Percentiles rank a stretch among this genome's conserved stretches.
Conservation (phyloP, 2,888 invertebrate species). For the Orthonevra nobilis region DNA sequence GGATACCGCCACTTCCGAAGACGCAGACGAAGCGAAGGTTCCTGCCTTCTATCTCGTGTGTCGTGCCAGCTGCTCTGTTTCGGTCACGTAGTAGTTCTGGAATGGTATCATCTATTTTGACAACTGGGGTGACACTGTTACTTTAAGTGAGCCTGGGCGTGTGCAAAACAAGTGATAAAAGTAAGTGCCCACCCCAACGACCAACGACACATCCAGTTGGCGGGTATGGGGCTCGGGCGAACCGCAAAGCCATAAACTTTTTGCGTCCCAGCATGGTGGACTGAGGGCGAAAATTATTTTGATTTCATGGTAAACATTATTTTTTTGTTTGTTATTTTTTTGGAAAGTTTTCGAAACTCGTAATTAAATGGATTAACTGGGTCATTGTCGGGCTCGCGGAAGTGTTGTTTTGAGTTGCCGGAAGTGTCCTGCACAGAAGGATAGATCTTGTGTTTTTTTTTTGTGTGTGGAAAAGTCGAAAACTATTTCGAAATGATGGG, state of each 20-base stretch:
- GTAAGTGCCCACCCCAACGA: constrained; percentile 2
- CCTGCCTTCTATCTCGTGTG: constrained; percentile 28
- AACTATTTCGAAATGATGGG: too few species aligned
- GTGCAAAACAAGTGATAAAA: constrained; percentile 59
- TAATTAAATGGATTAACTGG: constrained; percentile 35
- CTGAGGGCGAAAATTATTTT: constrained; percentile 55
- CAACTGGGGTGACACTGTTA: constrained; percentile 44
- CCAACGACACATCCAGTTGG: background rate
- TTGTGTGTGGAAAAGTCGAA: too few species aligned
- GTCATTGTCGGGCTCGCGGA: constrained; percentile 33
- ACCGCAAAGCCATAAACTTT: constrained; percentile 58
- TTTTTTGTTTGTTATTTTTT: constrained; percentile 15
- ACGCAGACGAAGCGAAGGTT: constrained; percentile 3
- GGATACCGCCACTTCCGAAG: constrained; percentile 41
- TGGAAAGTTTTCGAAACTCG: constrained; percentile 19
- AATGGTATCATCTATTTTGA: constrained; percentile 56
- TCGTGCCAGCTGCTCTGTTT: constrained; percentile 15
- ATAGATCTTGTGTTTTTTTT: constrained; percentile 14
- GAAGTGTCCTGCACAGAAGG: constrained; percentile 31
- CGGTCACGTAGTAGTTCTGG: constrained; percentile 67
- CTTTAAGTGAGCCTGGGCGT: constrained; percentile 29
- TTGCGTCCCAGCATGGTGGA: constrained; percentile 22
- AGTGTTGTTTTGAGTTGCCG: constrained; percentile 40
- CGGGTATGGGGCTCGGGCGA: constrained; percentile 39
- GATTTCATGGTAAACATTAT: constrained; percentile 51